Evolutionary conservation across 1,140 invertebrate genomes (phyloP).

Genomic region (Drosophila nikananu): DNA sequence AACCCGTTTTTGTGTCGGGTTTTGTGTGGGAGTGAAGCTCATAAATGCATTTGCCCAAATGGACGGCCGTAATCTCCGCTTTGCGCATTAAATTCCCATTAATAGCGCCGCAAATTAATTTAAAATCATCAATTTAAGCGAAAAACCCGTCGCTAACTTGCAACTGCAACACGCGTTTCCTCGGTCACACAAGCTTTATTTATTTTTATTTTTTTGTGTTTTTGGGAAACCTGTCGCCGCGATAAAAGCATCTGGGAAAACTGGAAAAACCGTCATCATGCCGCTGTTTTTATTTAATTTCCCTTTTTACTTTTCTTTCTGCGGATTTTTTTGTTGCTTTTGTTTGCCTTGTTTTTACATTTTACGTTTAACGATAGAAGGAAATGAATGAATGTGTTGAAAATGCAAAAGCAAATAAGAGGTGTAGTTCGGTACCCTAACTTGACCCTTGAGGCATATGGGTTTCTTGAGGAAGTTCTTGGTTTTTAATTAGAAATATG

Average conservation of each 20-base stretch:
- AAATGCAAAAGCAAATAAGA: conserved; percentile 39
- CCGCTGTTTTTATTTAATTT: conserved; percentile 64
- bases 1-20: conserved; percentile 47
- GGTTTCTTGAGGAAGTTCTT: not conserved
- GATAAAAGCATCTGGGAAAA: conserved; percentile 67
- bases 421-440: conserved; percentile 43
- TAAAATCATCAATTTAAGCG: conserved; percentile 68
- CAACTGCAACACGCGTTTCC: conserved; percentile 62
- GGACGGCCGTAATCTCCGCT: conserved; percentile 56
- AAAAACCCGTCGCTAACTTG: conserved; percentile 22
- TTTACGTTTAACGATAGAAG: conserved; percentile 72
- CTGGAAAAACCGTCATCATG: conserved; percentile 68
- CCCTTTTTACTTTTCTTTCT: conserved; percentile 33
- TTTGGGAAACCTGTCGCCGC: conserved; percentile 58
- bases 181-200: conserved; percentile 54
- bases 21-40: conserved; percentile 49
- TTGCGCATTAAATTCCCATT: conserved; percentile 75
- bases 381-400: conserved; percentile 75
- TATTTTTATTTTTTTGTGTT: conserved; percentile 1
- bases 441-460: not conserved
- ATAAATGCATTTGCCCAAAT: conserved; percentile 58
- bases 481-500: not conserved
- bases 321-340: conserved; percentile 21
- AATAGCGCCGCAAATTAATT: conserved; percentile 74
- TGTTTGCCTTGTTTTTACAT: conserved; percentile 32